Evolutionary conservation across 2,797 vertebrate species (phyloP).

Genomic region (Malacoraja senta): DNA sequence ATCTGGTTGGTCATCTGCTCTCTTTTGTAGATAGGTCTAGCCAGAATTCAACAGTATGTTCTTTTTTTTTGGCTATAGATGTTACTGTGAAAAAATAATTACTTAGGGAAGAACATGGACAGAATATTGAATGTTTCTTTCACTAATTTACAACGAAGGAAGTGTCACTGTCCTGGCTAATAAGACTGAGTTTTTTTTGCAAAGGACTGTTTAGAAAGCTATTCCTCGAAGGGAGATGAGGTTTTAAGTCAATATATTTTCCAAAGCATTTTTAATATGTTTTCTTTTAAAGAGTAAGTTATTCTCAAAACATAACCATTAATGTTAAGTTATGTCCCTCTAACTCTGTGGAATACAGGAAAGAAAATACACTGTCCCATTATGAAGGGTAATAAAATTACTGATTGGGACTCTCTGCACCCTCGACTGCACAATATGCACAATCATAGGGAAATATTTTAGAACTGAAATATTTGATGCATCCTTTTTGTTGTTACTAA

Average conservation of each 20-base stretch:
- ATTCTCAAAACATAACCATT: neutral
- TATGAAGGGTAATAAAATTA: neutral
- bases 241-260: neutral
- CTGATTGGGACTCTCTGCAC: neutral
- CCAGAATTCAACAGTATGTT: neutral
- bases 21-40: neutral
- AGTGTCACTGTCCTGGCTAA: neutral
- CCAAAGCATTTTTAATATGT: neutral
- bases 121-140: slow-evolving; percentile 13
- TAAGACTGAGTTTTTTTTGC: neutral
- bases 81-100: neutral
- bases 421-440: no score
- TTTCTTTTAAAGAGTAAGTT: neutral
- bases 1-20: neutral
- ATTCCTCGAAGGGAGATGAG: neutral
- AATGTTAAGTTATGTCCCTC: neutral
- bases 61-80: neutral
- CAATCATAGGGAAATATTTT: neutral
- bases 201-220: neutral
- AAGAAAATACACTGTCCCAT: neutral
- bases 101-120: neutral
- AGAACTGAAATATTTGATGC: neutral
- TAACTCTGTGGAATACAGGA: neutral
- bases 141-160: neutral
- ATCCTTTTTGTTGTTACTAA: neutral